A percentile compares a stretch with the other conserved stretches of the same genome.
Conservation (phyloP, 2,888 invertebrate species). For the Gymnocheta viridis region DNA sequence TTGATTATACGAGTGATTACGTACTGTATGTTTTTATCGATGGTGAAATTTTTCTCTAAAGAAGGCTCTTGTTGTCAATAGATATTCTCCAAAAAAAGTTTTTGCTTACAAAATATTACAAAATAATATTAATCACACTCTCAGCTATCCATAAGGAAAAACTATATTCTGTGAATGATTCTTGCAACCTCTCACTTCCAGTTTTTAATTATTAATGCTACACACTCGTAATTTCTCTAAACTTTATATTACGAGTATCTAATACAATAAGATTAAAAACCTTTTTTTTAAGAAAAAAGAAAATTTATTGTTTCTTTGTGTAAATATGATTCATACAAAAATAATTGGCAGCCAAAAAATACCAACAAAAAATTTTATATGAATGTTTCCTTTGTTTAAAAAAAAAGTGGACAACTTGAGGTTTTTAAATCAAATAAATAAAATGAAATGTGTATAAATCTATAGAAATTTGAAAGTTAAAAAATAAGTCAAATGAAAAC, state of each 20-base stretch:
- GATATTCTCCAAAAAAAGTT: too few relatives aligned
- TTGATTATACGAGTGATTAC: too few relatives aligned
- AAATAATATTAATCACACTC: slow-evolving; percentile 27
- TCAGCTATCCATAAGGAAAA: background rate
- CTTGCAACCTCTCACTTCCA: background rate
- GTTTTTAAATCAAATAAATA: background rate
- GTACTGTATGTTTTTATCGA: too few relatives aligned
- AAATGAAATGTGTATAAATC: background rate
- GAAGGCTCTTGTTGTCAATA: too few relatives aligned
- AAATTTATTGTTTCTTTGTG: slow-evolving; percentile 17
- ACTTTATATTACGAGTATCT: background rate
- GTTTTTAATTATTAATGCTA: background rate
- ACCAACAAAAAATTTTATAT: background rate
- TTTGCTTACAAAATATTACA: background rate
- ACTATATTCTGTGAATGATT: background rate
- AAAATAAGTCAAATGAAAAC: slow-evolving; percentile 76
- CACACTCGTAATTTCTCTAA: too few relatives aligned
- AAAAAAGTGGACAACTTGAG: slow-evolving; percentile 24
- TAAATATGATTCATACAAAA: slow-evolving; percentile 45
- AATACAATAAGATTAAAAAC: slow-evolving; percentile 38
- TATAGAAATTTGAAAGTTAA: background rate
- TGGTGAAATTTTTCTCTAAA: too few relatives aligned
- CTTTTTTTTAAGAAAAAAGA: background rate
- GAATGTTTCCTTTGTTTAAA: slow-evolving; percentile 25
- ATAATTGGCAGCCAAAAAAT: slow-evolving; percentile 44